Evolutionary conservation across 2,113 vertebrate species (phyloP), one percentile per base, ranked within the genome.

Genomic region (Microtus oregoni): DNA sequence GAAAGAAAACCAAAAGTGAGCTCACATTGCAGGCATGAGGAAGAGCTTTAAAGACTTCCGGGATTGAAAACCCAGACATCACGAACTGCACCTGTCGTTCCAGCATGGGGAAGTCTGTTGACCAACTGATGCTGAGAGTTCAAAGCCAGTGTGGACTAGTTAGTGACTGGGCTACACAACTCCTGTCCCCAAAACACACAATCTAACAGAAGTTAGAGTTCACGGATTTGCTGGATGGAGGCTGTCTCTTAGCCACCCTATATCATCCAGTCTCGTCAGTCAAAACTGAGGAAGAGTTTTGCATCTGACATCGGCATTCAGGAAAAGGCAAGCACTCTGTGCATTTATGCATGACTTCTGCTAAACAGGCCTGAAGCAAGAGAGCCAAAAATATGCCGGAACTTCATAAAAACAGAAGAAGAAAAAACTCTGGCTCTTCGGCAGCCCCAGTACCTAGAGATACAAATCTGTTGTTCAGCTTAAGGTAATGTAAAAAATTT

Each of bases 301-400:
- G 17, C 28, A 52, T 89, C 75, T 32, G 52, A 61, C 79, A 87
- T 81, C 68, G 78, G 30, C 52, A 95, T 94, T 89, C 20, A 26
- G 38, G 77, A 92, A 90, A 50, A 96, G 95, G 88, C 83, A 92
- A 93, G 44, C 22, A 38, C 7, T 32, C 30, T 79, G 52, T 89
- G 70, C n/a, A 90, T 83, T 93, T 90, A 93, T 92, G 83, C 75
- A 63, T 78, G 81, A 88, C 78, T 89, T 97, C 67, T 78, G 20
- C 47, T 73, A 88, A 67, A 76, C n/a, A 87, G 73, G 17, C 68
- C 75, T 96, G 70, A 83, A 83, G 63, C 91, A 86, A 93, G 20
- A 88, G 0, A 81, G 77, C 90, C 86, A 86, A 72, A 94, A 90
- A 32, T 67, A 92, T 55, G 82, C 38, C 75, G 89, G 94, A 95